These are phyloP conservation scores for Pyrgilauda ruficollis DNA, from an alignment of 2,113 vertebrate species.

Conservation along the genomic window DNA sequence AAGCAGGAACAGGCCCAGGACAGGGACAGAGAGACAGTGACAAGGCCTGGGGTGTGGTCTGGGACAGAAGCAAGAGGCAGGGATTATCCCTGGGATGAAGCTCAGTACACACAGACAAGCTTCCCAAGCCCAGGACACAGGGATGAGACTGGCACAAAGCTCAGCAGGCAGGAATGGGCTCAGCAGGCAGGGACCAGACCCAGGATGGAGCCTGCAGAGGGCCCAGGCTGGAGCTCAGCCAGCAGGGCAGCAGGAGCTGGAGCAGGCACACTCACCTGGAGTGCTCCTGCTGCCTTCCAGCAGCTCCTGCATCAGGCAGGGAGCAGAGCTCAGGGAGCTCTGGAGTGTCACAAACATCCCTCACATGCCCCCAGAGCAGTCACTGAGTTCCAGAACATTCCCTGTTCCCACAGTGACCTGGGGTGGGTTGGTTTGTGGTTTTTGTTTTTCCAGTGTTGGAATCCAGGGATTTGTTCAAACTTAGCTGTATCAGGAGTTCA, in stretches of 20 bases:
- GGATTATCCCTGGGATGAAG: background rate
- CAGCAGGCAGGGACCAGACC: background rate
- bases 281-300: background rate
- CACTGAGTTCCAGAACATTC: background rate
- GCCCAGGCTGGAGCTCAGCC: background rate
- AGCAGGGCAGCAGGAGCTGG: background rate
- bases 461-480: background rate
- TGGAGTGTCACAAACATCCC: background rate
- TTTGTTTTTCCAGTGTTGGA: background rate
- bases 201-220: background rate
- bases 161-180: background rate
- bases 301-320: background rate
- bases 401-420: background rate
- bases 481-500: background rate
- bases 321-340: background rate
- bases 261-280: background rate
- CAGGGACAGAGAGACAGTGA: background rate
- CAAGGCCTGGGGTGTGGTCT: too few relatives aligned
- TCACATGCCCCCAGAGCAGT: accelerated
- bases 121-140: background rate
- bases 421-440: background rate
- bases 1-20: background rate
- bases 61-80: background rate
- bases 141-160: background rate
- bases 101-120: background rate